phyloP scores from a whole-genome alignment of 2,113 vertebrate genomes.

The Arizona elegans region DNA sequence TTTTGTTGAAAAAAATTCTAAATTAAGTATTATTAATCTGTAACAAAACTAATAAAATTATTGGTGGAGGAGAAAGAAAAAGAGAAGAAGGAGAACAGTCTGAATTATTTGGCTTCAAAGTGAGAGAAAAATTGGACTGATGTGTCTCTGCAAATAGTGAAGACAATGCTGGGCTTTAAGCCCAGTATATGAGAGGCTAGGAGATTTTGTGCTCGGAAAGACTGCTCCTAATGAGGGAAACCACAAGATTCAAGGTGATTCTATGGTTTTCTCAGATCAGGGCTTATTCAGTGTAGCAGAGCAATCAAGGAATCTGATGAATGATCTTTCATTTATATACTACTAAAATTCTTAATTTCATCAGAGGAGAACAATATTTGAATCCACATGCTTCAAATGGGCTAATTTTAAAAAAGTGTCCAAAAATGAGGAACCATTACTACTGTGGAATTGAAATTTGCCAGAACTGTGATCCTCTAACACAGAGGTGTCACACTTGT shows the following conservation, averaged over 20 bases:
- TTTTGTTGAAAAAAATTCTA: background rate
- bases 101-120: background rate
- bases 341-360: background rate
- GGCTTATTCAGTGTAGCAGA: background rate
- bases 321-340: background rate
- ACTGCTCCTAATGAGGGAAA: background rate
- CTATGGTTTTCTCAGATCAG: background rate
- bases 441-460: background rate
- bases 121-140: background rate
- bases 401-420: no score
- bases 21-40: background rate
- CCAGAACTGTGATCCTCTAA: background rate
- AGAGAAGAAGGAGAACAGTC: slow-evolving; percentile 47
- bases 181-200: background rate
- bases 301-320: background rate
- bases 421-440: background rate
- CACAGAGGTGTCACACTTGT: no score
- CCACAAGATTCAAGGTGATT: background rate
- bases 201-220: background rate
- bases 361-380: background rate
- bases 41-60: slow-evolving; percentile 23
- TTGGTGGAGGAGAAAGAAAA: slow-evolving; percentile 1
- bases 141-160: background rate
- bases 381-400: background rate
- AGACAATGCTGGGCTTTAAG: background rate